Evolutionary conservation across 92 coral and sea anemone genomes (phyloP).

Genomic region (Porites divaricata): DNA sequence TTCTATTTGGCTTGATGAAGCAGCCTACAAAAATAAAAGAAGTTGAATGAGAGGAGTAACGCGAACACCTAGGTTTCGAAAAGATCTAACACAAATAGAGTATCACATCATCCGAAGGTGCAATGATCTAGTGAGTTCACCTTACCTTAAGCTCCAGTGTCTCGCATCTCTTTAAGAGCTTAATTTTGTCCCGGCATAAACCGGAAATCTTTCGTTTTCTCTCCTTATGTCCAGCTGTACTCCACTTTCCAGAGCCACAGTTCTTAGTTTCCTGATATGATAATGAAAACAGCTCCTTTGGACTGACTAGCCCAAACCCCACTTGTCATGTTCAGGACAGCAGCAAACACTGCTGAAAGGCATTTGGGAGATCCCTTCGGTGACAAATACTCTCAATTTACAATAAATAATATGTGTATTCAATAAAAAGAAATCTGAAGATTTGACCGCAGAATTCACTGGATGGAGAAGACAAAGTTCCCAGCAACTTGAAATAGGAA

Average conservation of each 20-base stretch:
- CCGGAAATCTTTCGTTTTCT: conserved; percentile 27
- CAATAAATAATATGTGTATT: too few relatives aligned
- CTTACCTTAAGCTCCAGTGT: conserved; percentile 19
- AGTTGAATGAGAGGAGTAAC: not conserved
- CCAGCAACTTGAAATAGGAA: too few relatives aligned
- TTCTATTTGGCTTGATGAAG: not conserved
- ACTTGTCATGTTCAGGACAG: too few relatives aligned
- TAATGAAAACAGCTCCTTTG: not conserved
- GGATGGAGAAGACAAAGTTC: too few relatives aligned
- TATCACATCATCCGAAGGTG: not conserved
- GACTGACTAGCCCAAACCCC: too few relatives aligned
- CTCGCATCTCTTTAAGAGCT: conserved; percentile 15
- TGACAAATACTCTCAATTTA: too few relatives aligned
- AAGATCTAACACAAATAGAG: conserved; percentile 1
- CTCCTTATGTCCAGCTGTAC: conserved; percentile 25
- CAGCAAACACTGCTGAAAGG: too few relatives aligned
- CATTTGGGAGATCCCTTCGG: too few relatives aligned
- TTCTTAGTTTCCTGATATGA: conserved; percentile 15
- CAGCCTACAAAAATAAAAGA: conserved; percentile 2
- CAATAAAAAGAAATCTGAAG: too few relatives aligned
- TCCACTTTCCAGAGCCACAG: conserved; percentile 20
- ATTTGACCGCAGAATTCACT: too few relatives aligned
- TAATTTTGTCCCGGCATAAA: conserved; percentile 24
- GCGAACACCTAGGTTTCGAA: not conserved
- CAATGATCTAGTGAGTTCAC: not conserved